phyloP scores from a whole-genome alignment of 2,113 vertebrate genomes.

The Psilopogon haemacephalus region DNA sequence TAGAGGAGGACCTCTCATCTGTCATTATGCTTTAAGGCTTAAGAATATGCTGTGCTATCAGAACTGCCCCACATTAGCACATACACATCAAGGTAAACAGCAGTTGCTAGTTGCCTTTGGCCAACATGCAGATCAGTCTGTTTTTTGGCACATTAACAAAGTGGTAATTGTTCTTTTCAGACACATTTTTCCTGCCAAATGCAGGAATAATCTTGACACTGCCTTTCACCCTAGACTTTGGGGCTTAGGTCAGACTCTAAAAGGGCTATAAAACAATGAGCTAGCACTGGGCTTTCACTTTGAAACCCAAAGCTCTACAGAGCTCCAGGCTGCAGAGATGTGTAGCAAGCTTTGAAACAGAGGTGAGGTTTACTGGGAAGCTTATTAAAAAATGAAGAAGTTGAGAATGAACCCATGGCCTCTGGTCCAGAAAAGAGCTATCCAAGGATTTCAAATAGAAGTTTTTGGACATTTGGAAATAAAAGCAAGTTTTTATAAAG shows the following conservation, averaged over 20 bases:
- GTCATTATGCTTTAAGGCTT: neutral
- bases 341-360: neutral
- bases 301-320: neutral
- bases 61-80: neutral
- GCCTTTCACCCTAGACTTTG: slow-evolving; percentile 64
- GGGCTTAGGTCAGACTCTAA: slow-evolving; percentile 30
- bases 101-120: slow-evolving; percentile 28
- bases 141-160: slow-evolving; percentile 59
- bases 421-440: neutral
- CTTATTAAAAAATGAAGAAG: slow-evolving; percentile 9
- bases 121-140: slow-evolving; percentile 53
- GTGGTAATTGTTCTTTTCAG: slow-evolving; percentile 72
- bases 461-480: neutral
- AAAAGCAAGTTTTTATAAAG: neutral
- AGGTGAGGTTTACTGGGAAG: neutral
- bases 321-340: neutral
- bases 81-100: slow-evolving; percentile 36
- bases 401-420: neutral
- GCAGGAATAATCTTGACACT: slow-evolving; percentile 65
- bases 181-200: slow-evolving; percentile 64
- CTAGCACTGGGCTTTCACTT: neutral
- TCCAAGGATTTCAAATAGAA: neutral
- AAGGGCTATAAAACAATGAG: neutral
- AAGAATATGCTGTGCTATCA: neutral
- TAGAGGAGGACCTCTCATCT: slow-evolving; percentile 15